These are phyloP conservation scores for Anarhynchus alexandrinus DNA, from an alignment of 2,113 vertebrate genomes.

Conservation along the genomic window DNA sequence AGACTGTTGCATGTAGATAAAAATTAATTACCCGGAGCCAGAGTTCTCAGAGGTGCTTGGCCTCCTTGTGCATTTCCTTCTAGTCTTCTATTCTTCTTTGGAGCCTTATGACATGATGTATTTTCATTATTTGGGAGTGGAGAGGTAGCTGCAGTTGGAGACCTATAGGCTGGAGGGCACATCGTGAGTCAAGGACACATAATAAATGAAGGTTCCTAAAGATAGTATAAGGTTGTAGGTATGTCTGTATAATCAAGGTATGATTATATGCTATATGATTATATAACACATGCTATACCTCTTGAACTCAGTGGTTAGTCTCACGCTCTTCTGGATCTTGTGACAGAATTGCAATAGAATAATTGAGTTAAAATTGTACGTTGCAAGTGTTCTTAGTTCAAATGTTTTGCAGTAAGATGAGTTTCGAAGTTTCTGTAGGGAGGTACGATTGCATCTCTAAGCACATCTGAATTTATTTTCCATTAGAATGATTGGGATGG, in stretches of 20 bases:
- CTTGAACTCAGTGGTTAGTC: neutral
- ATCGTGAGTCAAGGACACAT: neutral
- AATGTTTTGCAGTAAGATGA: neutral
- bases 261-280: no score
- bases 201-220: neutral
- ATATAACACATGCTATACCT: neutral
- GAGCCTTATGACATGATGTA: neutral
- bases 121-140: neutral
- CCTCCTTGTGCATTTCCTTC: neutral
- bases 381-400: neutral
- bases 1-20: neutral
- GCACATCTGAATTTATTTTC: neutral
- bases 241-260: neutral
- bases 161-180: neutral
- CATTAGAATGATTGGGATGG: neutral
- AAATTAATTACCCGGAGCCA: neutral
- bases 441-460: neutral
- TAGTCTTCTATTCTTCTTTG: neutral
- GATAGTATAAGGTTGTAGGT: neutral
- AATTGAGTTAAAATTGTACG: neutral
- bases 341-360: neutral
- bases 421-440: neutral
- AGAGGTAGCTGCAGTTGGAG: neutral
- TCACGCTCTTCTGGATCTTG: neutral
- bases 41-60: neutral